A percentile compares a stretch with the other conserved stretches of the same genome.
Evolutionary conservation across 2,113 vertebrate species (phyloP).

Genomic region (Agapornis roseicollis): DNA sequence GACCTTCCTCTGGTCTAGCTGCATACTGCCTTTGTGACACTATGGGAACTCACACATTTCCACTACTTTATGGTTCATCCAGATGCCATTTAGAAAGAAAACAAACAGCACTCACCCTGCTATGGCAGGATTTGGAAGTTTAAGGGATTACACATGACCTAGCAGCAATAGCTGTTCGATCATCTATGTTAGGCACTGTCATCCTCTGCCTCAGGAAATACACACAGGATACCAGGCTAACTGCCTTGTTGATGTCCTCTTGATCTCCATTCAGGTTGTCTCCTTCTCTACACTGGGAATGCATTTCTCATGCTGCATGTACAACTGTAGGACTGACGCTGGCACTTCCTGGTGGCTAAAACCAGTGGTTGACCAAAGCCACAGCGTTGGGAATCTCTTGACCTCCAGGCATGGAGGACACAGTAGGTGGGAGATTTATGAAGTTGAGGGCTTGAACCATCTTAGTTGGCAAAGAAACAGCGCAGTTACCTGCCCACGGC

Average conservation of each 20-base stretch:
- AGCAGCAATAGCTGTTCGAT: not conserved
- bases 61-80: not conserved
- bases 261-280: not conserved
- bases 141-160: not conserved
- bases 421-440: not conserved
- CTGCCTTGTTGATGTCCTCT: not conserved
- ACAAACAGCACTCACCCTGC: not conserved
- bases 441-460: not conserved
- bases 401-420: not conserved
- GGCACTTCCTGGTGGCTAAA: not conserved
- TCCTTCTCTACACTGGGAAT: not conserved
- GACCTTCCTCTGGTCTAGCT: not conserved
- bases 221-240: not conserved
- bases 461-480: not conserved
- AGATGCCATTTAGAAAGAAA: not conserved
- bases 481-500: not conserved
- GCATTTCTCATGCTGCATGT: not conserved
- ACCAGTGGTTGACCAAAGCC: not conserved
- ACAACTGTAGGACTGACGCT: not conserved
- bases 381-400: not conserved
- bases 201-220: not conserved
- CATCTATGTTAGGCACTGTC: not conserved
- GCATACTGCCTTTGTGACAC: not conserved
- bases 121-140: not conserved
- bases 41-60: not conserved